These are phyloP conservation scores for Lasiurus borealis DNA, from an alignment of 2,113 vertebrate species.

Conservation along the genomic window DNA sequence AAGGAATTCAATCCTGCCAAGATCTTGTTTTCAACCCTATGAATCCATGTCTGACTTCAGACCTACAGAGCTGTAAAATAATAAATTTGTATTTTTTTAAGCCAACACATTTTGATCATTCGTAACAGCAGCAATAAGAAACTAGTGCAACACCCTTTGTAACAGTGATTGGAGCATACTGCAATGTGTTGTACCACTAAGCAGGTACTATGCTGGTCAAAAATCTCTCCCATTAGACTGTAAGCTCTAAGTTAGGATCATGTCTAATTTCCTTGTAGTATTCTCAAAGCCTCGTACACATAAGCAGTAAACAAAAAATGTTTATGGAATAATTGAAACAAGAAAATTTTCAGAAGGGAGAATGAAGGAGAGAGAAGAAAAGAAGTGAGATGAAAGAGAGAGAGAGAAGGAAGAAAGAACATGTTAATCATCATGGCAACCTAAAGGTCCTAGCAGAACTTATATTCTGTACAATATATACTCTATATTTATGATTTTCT, in stretches of 20 bases:
- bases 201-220: neutral
- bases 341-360: neutral
- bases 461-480: neutral
- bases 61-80: neutral
- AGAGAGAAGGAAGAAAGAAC: neutral
- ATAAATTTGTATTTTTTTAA: neutral
- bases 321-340: neutral
- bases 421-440: neutral
- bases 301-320: neutral
- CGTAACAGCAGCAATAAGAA: neutral
- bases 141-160: neutral
- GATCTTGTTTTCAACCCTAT: neutral
- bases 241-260: neutral
- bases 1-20: neutral
- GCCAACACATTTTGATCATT: neutral
- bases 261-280: neutral
- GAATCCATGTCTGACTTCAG: neutral
- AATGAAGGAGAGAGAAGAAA: neutral
- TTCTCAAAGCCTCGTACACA: neutral
- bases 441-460: neutral
- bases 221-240: neutral
- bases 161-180: neutral
- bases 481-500: neutral
- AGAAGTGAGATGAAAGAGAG: neutral
- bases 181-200: neutral